Evolutionary conservation across 2,888 invertebrate species (phyloP).

Genomic region (Adineta ricciae): DNA sequence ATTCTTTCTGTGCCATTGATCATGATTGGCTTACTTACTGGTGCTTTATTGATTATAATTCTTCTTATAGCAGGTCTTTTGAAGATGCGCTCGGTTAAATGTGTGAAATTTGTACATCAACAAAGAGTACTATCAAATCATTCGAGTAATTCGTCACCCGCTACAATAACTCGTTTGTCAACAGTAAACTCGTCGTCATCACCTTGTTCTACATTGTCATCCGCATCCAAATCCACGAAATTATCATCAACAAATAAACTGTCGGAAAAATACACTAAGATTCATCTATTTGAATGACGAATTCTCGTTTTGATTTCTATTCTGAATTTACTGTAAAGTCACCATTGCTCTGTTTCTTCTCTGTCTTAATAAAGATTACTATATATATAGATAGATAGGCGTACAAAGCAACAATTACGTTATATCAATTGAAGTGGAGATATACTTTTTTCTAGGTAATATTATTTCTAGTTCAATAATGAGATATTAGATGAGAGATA

Average conservation of each 20-base stretch:
- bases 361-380: neutral
- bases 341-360: too few species aligned
- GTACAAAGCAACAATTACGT: too few species aligned
- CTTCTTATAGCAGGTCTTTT: neutral
- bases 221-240: neutral
- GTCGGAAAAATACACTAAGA: neutral
- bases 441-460: neutral
- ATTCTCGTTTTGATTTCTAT: neutral
- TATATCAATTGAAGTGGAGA: too few species aligned
- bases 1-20: neutral
- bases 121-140: neutral
- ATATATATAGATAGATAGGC: neutral
- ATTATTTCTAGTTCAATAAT: neutral
- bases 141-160: neutral
- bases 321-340: neutral
- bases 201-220: slow-evolving; percentile 19
- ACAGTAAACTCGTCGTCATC: neutral
- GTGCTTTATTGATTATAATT: neutral
- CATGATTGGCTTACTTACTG: neutral
- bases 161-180: neutral
- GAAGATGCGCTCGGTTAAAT: neutral
- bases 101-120: neutral
- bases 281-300: neutral
- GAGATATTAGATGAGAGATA: neutral
- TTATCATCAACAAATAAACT: neutral